Evolutionary conservation across 2,888 invertebrate genomes (phyloP).

Genomic region (Odontocolon sp.): DNA sequence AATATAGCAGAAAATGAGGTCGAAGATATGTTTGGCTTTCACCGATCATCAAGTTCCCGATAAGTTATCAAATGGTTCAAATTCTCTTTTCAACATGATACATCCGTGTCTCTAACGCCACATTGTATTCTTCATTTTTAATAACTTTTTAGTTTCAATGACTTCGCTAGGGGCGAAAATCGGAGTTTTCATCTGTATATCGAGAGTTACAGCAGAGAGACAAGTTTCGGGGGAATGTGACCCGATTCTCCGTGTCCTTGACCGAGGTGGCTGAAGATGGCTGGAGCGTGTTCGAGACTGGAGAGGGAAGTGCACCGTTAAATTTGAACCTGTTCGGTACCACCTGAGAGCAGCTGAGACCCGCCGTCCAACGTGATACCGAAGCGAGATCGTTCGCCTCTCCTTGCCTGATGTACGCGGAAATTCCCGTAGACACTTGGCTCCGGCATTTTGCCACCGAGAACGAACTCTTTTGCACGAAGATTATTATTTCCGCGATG

Average conservation of each 20-base stretch:
- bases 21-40: too few species aligned
- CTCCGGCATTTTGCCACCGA: too few species aligned
- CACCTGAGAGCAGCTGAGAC: constrained; percentile 33
- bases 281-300: constrained; percentile 55
- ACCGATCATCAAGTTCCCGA: too few species aligned
- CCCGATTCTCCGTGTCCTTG: constrained; percentile 78
- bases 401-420: neutral
- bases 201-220: constrained; percentile 3
- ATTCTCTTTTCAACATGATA: too few species aligned
- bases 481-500: constrained; percentile 23
- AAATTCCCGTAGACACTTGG: too few species aligned
- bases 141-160: neutral
- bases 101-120: too few species aligned
- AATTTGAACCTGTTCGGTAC: constrained; percentile 60
- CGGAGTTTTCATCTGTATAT: neutral
- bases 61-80: too few species aligned
- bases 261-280: constrained; percentile 75
- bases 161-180: neutral
- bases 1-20: too few species aligned
- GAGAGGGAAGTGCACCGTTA: constrained; percentile 63
- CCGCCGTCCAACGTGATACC: too few species aligned
- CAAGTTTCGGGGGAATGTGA: constrained; percentile 68
- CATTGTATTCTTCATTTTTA: too few species aligned
- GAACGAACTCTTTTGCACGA: constrained; percentile 15
- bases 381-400: neutral